Base-by-base conservation (phyloP, 2,113 vertebrate species). In the Ariopsis seemanni region DNA sequence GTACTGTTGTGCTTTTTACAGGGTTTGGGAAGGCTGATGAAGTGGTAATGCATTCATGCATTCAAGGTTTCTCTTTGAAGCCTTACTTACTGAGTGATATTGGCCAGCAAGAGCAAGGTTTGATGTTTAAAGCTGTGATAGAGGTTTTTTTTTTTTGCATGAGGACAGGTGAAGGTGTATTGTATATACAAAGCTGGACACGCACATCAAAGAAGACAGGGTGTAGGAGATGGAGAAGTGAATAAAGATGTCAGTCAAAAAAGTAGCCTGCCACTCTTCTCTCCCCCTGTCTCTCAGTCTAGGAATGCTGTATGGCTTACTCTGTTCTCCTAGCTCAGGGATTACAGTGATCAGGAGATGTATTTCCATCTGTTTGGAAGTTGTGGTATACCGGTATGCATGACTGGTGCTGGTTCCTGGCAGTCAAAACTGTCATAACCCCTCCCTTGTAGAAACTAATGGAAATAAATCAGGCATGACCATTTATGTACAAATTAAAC, bases 401-500 rank as follows among this genome's bases (percentile, higher is more conserved):
- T 94, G 92, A 95, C 95, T 90, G 93, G 92, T 95, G 94, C 93
- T 89, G 91, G 91, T 95, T 96, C 94, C 94, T 92, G 83, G 92
- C 92, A 95, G 94, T 94, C 94, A 96, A 96, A 96, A 96, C 96
- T 96, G 94, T 96, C 92, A 95, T 95, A 94, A 92, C 90, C 91
- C 88, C 87, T 91, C 87, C 89, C 86, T 90, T 87, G 67, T 93
- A 91, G 94, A 95, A 94, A 91, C 93, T 94, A 95, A 96, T 97
- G 92, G 93, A 93, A 96, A 95, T 90, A 96, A 97, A 95, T 96
- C 90, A 96, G 91, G 92, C 92, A 90, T 93, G 91, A 92, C 92
- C 93, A 94, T 92, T 96, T 92, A 92, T 34, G 92, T 91, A 88
- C 90, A 90, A 94, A 92, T 91, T 94, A 90, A 93, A 88, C 48